Evolutionary conservation across 2,797 vertebrate genomes (phyloP).

Genomic region (Rhabdophis nuchalis): DNA sequence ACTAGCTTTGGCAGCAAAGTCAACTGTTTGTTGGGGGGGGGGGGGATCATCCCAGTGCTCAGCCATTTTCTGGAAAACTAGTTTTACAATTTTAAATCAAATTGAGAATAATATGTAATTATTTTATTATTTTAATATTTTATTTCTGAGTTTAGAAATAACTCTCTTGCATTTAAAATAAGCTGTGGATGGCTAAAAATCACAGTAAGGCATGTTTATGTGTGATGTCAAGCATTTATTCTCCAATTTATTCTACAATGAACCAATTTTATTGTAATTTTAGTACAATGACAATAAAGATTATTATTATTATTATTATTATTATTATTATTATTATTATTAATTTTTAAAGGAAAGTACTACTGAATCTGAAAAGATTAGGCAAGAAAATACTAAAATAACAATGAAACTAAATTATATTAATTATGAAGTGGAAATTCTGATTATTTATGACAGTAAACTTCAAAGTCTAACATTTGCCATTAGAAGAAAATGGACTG

Average conservation of each 20-base stretch:
- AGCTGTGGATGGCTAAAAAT: background rate
- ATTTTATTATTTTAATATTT: background rate
- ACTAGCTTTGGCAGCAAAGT: background rate
- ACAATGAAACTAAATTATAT: background rate
- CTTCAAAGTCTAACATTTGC: constrained; percentile 24
- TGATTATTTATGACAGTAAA: constrained; percentile 61
- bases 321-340: too few species aligned
- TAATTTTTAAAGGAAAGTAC: background rate
- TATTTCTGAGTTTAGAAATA: constrained; percentile 15
- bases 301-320: too few species aligned
- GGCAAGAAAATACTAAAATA: background rate
- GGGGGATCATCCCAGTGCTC: background rate
- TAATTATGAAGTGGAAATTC: constrained; percentile 55
- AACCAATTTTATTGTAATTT: too few species aligned
- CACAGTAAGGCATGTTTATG: constrained; percentile 6
- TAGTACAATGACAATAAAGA: too few species aligned
- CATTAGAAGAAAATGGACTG: constrained; percentile 41
- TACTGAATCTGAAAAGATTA: background rate
- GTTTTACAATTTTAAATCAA: background rate
- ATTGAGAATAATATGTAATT: background rate
- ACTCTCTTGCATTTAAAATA: constrained; percentile 19
- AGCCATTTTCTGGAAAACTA: background rate
- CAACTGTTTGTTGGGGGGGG: background rate
- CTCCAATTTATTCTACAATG: too few species aligned
- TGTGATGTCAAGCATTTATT: background rate